phyloP scores from a whole-genome alignment of 2,113 vertebrate species.

The Gopherus flavomarginatus region DNA sequence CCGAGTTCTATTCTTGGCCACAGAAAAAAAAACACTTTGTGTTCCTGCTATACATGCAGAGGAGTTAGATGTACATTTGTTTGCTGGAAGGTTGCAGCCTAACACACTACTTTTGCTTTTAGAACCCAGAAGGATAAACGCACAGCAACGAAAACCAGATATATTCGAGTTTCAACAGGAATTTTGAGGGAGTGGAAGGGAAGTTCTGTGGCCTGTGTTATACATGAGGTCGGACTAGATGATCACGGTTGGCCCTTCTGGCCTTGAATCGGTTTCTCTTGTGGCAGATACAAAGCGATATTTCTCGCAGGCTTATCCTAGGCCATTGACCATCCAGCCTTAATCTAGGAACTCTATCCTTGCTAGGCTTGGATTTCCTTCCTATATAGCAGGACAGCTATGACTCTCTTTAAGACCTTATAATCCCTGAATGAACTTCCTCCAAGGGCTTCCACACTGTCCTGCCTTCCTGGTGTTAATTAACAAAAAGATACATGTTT shows the following conservation, averaged over 20 bases:
- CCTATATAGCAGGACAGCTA: neutral
- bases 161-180: neutral
- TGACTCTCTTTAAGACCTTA: neutral
- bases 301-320: neutral
- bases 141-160: neutral
- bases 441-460: neutral
- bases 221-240: neutral
- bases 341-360: neutral
- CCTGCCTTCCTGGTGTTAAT: neutral
- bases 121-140: neutral
- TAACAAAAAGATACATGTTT: neutral
- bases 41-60: neutral
- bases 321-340: neutral
- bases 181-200: neutral
- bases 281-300: neutral
- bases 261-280: neutral
- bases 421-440: neutral
- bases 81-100: neutral
- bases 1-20: neutral
- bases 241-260: neutral
- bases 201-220: neutral
- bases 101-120: neutral
- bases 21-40: neutral
- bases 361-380: neutral
- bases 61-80: neutral